Percentiles rank a stretch among this genome's conserved stretches.
Conservation (phyloP, 2,888 invertebrate species). For the Nycteola revayana region DNA sequence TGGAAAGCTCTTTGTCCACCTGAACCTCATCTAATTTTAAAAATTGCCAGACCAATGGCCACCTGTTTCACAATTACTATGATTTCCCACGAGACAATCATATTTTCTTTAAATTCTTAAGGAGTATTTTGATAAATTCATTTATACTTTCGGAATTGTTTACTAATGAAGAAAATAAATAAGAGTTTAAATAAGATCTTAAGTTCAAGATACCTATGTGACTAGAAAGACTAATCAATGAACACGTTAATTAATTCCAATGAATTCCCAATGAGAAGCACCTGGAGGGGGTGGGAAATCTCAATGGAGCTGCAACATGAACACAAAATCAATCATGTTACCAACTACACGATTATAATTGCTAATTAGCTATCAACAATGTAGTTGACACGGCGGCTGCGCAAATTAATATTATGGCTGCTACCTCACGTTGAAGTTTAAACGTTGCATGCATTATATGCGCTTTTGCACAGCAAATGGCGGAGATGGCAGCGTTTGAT, state of each 20-base stretch:
- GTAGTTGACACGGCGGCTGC: slow-evolving; percentile 16
- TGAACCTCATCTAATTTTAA: slow-evolving; percentile 16
- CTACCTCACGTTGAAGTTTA: slow-evolving; percentile 8
- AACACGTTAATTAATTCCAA: slow-evolving; percentile 9
- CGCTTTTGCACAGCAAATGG: too few relatives aligned
- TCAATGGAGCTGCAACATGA: slow-evolving; percentile 23
- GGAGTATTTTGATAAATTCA: too few relatives aligned
- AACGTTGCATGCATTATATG: slow-evolving; percentile 7
- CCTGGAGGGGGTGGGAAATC: slow-evolving; percentile 23
- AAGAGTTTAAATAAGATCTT: too few relatives aligned
- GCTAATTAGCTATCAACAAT: slow-evolving; percentile 24
- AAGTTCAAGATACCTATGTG: too few relatives aligned
- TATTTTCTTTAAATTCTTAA: too few relatives aligned
- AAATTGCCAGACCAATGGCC: slow-evolving; percentile 21
- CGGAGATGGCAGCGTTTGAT: too few relatives aligned
- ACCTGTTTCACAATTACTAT: slow-evolving; percentile 18
- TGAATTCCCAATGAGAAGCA: slow-evolving; percentile 19
- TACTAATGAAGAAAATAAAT: too few relatives aligned
- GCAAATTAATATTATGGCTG: slow-evolving; percentile 21
- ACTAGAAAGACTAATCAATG: too few relatives aligned
- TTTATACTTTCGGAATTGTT: too few relatives aligned
- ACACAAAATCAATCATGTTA: slow-evolving; percentile 25
- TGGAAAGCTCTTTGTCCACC: too few relatives aligned
- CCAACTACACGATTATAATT: slow-evolving; percentile 27
- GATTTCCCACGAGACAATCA: slow-evolving; percentile 23